Evolutionary conservation across 2,888 invertebrate genomes (phyloP), one percentile per base, ranked within the genome.

Genomic region (Epirrita christyi): DNA sequence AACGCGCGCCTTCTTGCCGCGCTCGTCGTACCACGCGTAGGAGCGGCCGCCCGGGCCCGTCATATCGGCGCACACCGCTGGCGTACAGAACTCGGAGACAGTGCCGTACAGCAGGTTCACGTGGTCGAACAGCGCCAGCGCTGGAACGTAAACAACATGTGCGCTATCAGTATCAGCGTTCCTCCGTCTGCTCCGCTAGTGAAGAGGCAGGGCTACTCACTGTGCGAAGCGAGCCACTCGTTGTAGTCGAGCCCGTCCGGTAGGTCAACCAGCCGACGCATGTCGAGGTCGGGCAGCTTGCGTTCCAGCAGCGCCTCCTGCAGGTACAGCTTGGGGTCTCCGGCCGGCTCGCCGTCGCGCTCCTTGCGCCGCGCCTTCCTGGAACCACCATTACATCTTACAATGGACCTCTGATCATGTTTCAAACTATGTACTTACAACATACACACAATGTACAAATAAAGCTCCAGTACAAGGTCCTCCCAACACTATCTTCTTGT

Each of bases 181-280:
- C n/a, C n/a, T n/a, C n/a, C n/a, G n/a, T n/a, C n/a, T n/a, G n/a
- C n/a, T n/a, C n/a, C n/a, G n/a, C n/a, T n/a, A n/a, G n/a, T n/a
- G n/a, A n/a, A n/a, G n/a, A 34, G 14, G 11, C n/a, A 9, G 10
- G 36, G 5, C 7, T 73, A 85, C 87, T 79, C 1, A 98, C 98
- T 98, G 91, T 99, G 99, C 69, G 98, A 98, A 71, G 99, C 99
- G 80, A 99, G 95, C 99, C 99, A 99, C 94, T 99, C 99, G 92
- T 99, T 98, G 93, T 97, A 97, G 92, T 99, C 99, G 87, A 99
- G 95, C 68, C 98, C 98, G 72, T 96, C 95, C 75, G 99, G 99
- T 88, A 99, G 94, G 90, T 97, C 97, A 71, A 99, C 98, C 85
- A 99, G 94, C 92, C 97, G 95, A 86, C 96, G 95, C 93, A 99